These are phyloP conservation scores for Phalacrocorax carbo DNA, from an alignment of 2,113 vertebrate species.

Conservation along the genomic window DNA sequence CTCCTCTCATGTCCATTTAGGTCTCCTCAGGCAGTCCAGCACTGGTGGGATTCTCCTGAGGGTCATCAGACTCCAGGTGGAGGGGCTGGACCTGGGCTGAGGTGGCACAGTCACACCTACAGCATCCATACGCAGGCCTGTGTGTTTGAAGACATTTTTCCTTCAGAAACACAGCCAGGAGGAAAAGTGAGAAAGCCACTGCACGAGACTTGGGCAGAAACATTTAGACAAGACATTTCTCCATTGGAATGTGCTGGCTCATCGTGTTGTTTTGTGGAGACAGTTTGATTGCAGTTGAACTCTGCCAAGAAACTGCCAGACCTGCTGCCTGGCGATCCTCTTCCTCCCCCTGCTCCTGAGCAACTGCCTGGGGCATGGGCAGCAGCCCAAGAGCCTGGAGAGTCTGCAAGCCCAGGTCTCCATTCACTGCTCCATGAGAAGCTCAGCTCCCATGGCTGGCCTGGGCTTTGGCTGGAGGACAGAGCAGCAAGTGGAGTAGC, in stretches of 20 bases:
- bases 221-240: constrained; percentile 68
- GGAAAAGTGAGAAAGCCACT: constrained; percentile 33
- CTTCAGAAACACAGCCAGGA: constrained; percentile 38
- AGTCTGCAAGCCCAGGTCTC: background rate
- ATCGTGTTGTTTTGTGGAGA: constrained; percentile 47
- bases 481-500: constrained; percentile 60
- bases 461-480: constrained; percentile 26
- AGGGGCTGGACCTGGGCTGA: background rate
- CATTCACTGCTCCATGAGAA: background rate
- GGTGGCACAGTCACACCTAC: background rate
- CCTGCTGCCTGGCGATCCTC: constrained; percentile 48
- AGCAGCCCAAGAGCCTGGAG: background rate
- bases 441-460: constrained; percentile 27
- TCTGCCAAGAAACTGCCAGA: constrained; percentile 60
- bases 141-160: constrained; percentile 30
- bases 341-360: background rate
- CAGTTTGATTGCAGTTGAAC: background rate
- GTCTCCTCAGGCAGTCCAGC: background rate
- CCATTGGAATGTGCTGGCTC: constrained; percentile 67
- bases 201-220: constrained; percentile 58
- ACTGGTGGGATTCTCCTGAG: background rate
- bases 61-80: background rate
- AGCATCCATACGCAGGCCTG: background rate
- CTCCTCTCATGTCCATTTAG: background rate
- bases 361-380: constrained; percentile 49